Evolutionary conservation across 1,140 invertebrate species (phyloP).

Genomic region (Coenobita brevimanus): DNA sequence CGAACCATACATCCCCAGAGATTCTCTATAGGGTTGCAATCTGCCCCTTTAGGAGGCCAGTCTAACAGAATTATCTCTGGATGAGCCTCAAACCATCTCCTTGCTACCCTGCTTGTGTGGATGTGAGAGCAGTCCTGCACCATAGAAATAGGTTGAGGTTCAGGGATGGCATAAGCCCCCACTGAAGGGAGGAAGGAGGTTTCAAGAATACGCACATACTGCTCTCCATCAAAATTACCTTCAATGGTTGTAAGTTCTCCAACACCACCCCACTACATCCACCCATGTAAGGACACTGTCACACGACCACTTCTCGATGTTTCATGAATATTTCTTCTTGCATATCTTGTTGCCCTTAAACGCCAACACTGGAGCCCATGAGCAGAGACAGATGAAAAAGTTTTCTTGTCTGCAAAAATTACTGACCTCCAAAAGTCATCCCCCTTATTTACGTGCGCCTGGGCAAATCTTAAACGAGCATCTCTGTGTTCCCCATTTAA

Average conservation of each 20-base stretch:
- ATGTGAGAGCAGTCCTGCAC: no score
- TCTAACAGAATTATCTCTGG: no score
- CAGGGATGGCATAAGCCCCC: background rate
- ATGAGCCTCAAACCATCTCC: no score
- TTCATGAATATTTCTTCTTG: no score
- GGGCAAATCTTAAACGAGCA: background rate
- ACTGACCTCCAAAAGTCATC: background rate
- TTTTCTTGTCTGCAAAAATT: constrained; percentile 15
- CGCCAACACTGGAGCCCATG: no score
- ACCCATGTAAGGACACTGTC: no score
- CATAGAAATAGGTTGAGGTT: background rate
- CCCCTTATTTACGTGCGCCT: background rate
- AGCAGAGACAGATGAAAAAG: no score
- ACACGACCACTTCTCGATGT: no score
- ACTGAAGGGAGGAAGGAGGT: constrained; percentile 6
- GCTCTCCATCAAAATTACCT: constrained; percentile 2
- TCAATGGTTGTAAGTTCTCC: constrained; percentile 12
- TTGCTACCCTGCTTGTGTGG: no score
- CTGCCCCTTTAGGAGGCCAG: background rate
- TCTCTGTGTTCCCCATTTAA: constrained; percentile 6
- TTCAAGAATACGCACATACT: constrained; percentile 12
- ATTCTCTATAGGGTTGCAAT: no score
- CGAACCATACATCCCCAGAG: background rate
- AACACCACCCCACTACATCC: constrained; percentile 7
- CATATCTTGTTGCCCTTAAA: no score